Conservation (phyloP, 2,113 vertebrate genomes). For the Centropus unirufus region DNA sequence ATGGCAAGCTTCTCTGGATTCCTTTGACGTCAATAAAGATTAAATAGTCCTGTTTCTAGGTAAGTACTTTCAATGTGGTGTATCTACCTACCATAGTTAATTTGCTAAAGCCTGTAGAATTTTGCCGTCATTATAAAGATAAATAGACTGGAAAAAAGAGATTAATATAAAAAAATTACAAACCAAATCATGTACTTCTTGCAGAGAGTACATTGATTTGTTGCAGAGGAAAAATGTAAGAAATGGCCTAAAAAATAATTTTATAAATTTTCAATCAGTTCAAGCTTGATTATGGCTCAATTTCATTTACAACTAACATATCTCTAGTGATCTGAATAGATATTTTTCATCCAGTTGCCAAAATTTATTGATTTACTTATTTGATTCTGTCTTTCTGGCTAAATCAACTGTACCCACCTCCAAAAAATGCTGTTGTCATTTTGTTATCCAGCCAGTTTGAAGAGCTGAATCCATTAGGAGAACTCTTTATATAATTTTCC, state of each 20-base stretch:
- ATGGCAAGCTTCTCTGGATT: neutral
- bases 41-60: neutral
- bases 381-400: neutral
- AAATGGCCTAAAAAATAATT: neutral
- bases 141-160: neutral
- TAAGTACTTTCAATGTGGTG: neutral
- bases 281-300: neutral
- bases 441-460: neutral
- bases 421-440: neutral
- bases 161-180: neutral
- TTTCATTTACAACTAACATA: neutral
- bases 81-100: neutral
- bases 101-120: neutral
- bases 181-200: neutral
- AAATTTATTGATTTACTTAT: neutral
- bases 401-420: neutral
- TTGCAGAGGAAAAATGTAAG: neutral
- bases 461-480: neutral
- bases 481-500: neutral
- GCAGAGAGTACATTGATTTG: neutral
- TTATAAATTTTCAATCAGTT: neutral
- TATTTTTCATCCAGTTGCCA: neutral
- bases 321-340: neutral
- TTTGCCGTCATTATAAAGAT: neutral
- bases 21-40: neutral